Percentiles rank a stretch among this genome's conserved stretches.
phyloP scores from a whole-genome alignment of 2,113 vertebrate genomes.

The Hylia prasina region DNA sequence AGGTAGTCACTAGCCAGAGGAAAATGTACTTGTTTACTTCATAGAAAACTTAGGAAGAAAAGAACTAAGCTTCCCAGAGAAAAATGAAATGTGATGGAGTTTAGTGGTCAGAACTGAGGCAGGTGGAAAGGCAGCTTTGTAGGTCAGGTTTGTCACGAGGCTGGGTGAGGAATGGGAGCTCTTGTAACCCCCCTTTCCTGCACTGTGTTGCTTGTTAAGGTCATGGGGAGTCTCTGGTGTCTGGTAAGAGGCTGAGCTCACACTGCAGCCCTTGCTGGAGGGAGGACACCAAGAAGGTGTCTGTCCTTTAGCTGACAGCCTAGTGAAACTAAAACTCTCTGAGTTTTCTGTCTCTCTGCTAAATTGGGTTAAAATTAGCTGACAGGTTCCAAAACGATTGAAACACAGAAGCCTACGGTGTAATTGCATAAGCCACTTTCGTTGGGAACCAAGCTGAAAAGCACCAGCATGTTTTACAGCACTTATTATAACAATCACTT shows the following conservation, averaged over 20 bases:
- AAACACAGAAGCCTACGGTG: neutral
- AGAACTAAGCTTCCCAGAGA: neutral
- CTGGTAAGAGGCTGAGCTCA: neutral
- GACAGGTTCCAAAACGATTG: slow-evolving; percentile 10
- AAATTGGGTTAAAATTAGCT: slow-evolving; percentile 49
- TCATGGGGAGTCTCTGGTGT: neutral
- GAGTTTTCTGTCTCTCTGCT: neutral
- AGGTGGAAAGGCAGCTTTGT: neutral
- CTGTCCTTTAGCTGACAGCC: slow-evolving; percentile 33
- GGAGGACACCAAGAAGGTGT: neutral
- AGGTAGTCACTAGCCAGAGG: neutral
- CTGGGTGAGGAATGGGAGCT: neutral
- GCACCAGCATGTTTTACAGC: neutral
- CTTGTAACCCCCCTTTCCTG: neutral
- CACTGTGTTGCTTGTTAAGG: neutral
- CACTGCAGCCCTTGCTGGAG: neutral
- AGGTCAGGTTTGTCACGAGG: neutral
- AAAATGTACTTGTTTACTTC: neutral
- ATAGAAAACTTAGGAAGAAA: neutral
- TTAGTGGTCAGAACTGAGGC: neutral
- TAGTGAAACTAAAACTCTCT: neutral
- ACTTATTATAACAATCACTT: neutral
- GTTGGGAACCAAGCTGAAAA: neutral
- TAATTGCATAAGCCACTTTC: slow-evolving; percentile 35
- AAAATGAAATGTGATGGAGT: neutral